Conservation (phyloP, 1,140 invertebrate species). For the Periplaneta americana region DNA sequence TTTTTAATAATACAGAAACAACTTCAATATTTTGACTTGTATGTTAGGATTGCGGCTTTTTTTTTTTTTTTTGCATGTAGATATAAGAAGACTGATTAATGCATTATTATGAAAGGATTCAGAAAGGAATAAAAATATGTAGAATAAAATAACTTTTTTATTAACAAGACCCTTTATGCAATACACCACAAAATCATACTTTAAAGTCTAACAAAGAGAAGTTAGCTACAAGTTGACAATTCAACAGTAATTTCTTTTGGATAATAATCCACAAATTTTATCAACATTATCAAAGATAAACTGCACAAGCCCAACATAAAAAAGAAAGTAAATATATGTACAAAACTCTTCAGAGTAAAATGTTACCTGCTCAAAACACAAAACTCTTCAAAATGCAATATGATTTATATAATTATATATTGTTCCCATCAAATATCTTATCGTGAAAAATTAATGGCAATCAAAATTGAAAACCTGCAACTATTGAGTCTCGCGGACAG, state of each 20-base stretch:
- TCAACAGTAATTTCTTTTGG: neutral
- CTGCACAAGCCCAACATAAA: neutral
- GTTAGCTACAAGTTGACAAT: neutral
- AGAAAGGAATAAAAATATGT: too few relatives aligned
- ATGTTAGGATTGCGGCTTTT: too few relatives aligned
- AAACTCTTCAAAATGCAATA: neutral
- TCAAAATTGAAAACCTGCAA: neutral
- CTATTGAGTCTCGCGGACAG: neutral
- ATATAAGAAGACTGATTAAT: too few relatives aligned
- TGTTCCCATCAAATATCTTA: neutral
- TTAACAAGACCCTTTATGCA: neutral
- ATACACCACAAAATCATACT: neutral
- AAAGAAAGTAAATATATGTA: neutral
- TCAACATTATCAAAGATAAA: neutral
- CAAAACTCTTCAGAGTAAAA: neutral
- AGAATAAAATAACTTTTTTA: neutral
- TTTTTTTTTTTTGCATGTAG: too few relatives aligned
- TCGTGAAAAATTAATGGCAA: neutral
- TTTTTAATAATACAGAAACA: too few relatives aligned
- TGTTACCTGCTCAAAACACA: neutral
- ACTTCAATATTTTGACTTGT: too few relatives aligned
- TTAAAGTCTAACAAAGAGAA: neutral
- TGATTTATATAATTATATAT: neutral
- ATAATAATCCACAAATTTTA: neutral
- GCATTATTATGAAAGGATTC: too few relatives aligned